Evolutionary conservation across 2,888 invertebrate genomes (phyloP), one percentile per base, ranked within the genome.

Genomic region (Tetragonula carbonaria): DNA sequence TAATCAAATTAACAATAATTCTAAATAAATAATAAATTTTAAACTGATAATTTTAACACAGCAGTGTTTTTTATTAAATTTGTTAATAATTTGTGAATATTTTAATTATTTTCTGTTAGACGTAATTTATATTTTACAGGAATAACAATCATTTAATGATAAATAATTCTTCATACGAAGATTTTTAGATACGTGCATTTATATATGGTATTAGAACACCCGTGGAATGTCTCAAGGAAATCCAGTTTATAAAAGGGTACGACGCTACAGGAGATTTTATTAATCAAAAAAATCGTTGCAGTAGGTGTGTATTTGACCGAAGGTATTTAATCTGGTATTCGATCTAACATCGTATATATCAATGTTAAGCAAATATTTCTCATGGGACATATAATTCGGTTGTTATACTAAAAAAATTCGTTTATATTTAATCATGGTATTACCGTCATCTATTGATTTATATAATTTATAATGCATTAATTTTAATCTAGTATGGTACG

Each of bases 181-280:
- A 53, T 74, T 75, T 65, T 55, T 28, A 57, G 8, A 28, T 16
- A 23, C 38, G 16, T 8, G 23, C 14, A 45, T 13, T 16, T 51
- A 5, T 3, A 33, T n/a, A 16, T 18, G 18, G 8, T n/a, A 45
- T 66, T 67, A 66, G 28, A 38, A 57, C 53, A 4, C 13, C 16
- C 4, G 28, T 82, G 71, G 74, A 82, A 82, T 74, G 75, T 71
- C 45, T 71, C 82, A 82, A 82, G 82, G 82, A 82, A 82, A 75
- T 66, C 80, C 53, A 71, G 80, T 80, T 71, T n/a, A 66, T 66
- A 53, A 82, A 80, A 74, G 74, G 33, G 3, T 23, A 55, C 33
- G 23, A 51, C 50, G n/a, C 13, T 65, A 65, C 51, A 57, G 23
- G 53, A 50, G 70, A 70, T 74, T 74, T 74, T 33, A 70, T 70